Conservation (phyloP, 2,113 vertebrate genomes). For the Platysteira castanea region DNA sequence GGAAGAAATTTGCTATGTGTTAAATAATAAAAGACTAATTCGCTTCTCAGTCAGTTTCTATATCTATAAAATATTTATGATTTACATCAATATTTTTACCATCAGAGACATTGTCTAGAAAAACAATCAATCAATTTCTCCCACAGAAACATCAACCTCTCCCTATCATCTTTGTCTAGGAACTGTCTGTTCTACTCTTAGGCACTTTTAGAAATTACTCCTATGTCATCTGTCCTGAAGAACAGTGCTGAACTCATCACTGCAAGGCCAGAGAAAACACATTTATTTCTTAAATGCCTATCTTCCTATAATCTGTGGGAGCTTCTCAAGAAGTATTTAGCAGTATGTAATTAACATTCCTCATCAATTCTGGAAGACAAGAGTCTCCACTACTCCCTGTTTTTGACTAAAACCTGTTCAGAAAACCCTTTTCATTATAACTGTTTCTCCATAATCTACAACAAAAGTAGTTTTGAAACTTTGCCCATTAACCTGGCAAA, state of each 20-base stretch:
- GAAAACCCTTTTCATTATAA: background rate
- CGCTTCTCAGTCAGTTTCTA: background rate
- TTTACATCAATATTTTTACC: background rate
- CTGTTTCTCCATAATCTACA: background rate
- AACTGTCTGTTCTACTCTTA: background rate
- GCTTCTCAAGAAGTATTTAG: background rate
- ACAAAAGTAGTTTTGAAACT: constrained; percentile 20
- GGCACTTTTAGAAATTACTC: background rate
- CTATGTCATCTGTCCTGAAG: background rate
- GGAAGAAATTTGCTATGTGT: background rate
- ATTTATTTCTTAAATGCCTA: background rate
- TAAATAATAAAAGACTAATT: background rate
- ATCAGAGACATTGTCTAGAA: background rate
- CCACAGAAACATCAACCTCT: background rate
- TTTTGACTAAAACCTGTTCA: background rate
- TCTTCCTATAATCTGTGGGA: background rate
- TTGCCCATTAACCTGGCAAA: background rate
- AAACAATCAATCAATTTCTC: background rate
- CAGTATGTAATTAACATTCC: background rate
- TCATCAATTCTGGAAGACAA: background rate
- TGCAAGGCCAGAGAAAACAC: background rate
- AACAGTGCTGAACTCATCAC: background rate
- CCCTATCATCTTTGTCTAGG: background rate
- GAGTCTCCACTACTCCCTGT: background rate
- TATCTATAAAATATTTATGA: background rate